Base-by-base conservation (phyloP, 2,113 vertebrate genomes). In the Lasiurus borealis region DNA sequence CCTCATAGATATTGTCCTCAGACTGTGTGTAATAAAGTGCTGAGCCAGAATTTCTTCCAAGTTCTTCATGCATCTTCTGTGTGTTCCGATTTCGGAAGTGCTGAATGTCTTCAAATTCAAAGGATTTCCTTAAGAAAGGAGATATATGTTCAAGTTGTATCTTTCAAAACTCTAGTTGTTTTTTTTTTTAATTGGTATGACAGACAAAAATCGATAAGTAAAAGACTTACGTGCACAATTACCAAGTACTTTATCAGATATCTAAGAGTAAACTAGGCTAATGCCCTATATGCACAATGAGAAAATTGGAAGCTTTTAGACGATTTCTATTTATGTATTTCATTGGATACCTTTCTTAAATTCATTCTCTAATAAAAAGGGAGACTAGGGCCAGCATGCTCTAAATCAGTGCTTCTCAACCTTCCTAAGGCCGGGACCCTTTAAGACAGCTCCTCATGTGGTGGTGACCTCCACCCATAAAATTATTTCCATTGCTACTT, bases 1-100 rank as follows among this genome's bases (percentile, higher is more conserved):
- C 99, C 97, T 99, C 99, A 29, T 99, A 99, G 97, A 99, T 99
- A 96, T 99, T 99, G 98, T 99, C 99, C 31, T 99, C 99, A 69
- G 99, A 99, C 86, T 99, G 98, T 8, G 99, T 98, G 95, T 98
- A 99, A 98, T 98, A 98, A 18, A 99, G 98, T 94, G 97, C 97
- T 0, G 99, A 97, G 86, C 98, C 96, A 48, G 98, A 73, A 29
- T 95, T 95, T 97, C 98, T 98, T 27, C 97, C 98, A 40, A 96
- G 94, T 91, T 97, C 97, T 14, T 98, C 96, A 46, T 94, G 97
- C 95, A 97, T 97, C 97, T 98, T 98, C 85, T 83, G 97, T 81
- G 97, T 87, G 75, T 94, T 97, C 40, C 66, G 97, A 90, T 96
- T 98, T 88, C 98, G 96, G 94, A 99, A 99, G 92, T 98, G 98